These are phyloP conservation scores for Ciconia nigra DNA, from an alignment of 2,797 vertebrate species.

Conservation along the genomic window DNA sequence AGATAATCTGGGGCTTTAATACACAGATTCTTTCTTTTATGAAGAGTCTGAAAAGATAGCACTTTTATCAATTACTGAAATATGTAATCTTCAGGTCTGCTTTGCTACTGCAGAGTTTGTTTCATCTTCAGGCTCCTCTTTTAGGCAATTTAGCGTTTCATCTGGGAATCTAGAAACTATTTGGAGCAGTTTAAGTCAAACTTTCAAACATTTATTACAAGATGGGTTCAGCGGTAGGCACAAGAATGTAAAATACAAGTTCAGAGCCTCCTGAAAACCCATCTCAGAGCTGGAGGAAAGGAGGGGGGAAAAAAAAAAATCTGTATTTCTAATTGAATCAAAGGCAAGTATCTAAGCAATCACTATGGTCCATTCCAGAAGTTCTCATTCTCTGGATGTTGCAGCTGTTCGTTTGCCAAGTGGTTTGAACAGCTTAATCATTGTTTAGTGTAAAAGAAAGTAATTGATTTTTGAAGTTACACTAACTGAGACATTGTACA, in stretches of 20 bases:
- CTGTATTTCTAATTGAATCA: conserved; percentile 9
- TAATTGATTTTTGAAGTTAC: conserved; percentile 45
- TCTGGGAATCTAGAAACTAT: conserved; percentile 19
- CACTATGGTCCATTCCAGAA: neutral
- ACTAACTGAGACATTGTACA: neutral
- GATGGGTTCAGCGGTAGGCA: neutral
- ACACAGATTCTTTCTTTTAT: neutral
- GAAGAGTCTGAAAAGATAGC: neutral
- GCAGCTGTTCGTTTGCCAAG: conserved; percentile 31
- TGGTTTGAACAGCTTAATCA: conserved; percentile 33
- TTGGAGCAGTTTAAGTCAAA: conserved; percentile 24
- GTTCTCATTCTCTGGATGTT: neutral
- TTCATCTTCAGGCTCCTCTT: conserved; percentile 23
- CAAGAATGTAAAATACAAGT: conserved; percentile 19
- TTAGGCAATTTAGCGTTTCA: conserved; percentile 13
- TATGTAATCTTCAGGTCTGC: neutral
- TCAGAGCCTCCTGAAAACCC: neutral
- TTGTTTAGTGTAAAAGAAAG: conserved; percentile 35
- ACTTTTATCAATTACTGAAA: conserved; percentile 4
- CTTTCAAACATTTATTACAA: conserved; percentile 37
- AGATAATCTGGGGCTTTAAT: neutral
- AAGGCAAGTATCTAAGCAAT: neutral
- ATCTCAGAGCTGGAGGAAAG: neutral
- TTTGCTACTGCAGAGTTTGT: neutral
- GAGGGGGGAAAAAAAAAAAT: neutral